These are phyloP conservation scores for Holotrichia oblita DNA, from an alignment of 1,140 invertebrate species.

Conservation along the genomic window DNA sequence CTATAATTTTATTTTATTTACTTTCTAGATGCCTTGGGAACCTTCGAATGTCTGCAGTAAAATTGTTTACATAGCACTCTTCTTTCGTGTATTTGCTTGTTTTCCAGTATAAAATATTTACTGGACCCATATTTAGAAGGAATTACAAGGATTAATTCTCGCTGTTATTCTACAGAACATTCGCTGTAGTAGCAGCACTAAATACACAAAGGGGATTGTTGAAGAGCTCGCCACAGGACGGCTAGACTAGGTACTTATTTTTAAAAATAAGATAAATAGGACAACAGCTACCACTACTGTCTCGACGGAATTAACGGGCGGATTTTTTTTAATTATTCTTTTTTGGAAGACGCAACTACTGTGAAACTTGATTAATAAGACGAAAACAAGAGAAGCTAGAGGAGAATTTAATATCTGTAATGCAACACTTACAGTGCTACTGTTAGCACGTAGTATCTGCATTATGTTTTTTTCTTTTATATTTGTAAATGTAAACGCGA, in stretches of 20 bases:
- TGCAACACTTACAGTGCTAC: neutral
- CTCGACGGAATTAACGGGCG: neutral
- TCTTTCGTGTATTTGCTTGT: neutral
- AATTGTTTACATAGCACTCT: constrained; percentile 1
- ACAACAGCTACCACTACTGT: neutral
- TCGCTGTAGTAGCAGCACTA: neutral
- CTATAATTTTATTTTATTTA: too few relatives aligned
- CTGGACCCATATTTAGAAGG: constrained; percentile 11
- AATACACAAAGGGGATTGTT: neutral
- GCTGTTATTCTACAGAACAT: neutral
- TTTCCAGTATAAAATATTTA: neutral
- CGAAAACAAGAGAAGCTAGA: neutral
- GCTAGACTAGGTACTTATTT: neutral
- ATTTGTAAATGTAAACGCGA: neutral
- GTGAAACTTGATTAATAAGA: constrained; percentile 3
- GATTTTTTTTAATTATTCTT: neutral
- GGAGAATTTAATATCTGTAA: constrained; percentile 12
- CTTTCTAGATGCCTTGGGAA: too few relatives aligned
- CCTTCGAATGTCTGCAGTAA: neutral
- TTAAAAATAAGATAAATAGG: constrained; percentile 7
- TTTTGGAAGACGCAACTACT: neutral
- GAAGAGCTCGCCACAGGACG: constrained; percentile 7
- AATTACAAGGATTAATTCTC: neutral
- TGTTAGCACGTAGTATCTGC: neutral
- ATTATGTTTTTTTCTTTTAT: neutral